Percentiles rank a stretch among this genome's conserved stretches.
These are phyloP conservation scores for Meteorus cinctellus DNA, from an alignment of 2,888 invertebrate species.

Conservation along the genomic window DNA sequence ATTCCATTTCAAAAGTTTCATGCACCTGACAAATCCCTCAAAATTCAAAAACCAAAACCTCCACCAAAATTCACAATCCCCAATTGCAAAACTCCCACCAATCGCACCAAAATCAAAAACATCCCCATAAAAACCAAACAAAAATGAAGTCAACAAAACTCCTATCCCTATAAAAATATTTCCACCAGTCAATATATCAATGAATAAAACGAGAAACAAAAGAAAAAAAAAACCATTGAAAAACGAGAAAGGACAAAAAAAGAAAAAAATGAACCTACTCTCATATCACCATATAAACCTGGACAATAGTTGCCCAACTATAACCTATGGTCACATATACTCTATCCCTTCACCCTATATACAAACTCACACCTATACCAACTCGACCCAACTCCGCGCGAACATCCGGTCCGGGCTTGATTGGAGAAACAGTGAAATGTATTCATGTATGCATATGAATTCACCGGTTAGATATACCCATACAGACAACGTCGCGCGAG, in stretches of 20 bases:
- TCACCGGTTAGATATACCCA: conserved; percentile 52
- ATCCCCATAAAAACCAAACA: no score
- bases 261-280: background rate
- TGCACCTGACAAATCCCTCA: no score
- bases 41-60: no score
- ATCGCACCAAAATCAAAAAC: no score
- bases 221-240: background rate
- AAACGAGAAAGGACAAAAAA: conserved; percentile 23
- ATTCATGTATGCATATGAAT: conserved; percentile 73
- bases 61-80: no score
- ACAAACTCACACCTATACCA: conserved; percentile 5
- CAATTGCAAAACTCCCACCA: no score
- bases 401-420: conserved; percentile 59
- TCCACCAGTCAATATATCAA: background rate
- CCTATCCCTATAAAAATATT: background rate
- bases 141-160: no score
- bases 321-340: conserved; percentile 4
- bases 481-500: conserved; percentile 9
- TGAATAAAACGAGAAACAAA: conserved; percentile 22
- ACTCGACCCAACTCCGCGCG: conserved; percentile 40
- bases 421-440: conserved; percentile 70
- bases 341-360: background rate
- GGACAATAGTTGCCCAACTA: conserved; percentile 44
- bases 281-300: conserved; percentile 15
- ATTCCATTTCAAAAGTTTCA: no score